Percentiles rank a stretch among this genome's conserved stretches.
phyloP scores from a whole-genome alignment of 2,113 vertebrate genomes.

The Podarcis raffonei region DNA sequence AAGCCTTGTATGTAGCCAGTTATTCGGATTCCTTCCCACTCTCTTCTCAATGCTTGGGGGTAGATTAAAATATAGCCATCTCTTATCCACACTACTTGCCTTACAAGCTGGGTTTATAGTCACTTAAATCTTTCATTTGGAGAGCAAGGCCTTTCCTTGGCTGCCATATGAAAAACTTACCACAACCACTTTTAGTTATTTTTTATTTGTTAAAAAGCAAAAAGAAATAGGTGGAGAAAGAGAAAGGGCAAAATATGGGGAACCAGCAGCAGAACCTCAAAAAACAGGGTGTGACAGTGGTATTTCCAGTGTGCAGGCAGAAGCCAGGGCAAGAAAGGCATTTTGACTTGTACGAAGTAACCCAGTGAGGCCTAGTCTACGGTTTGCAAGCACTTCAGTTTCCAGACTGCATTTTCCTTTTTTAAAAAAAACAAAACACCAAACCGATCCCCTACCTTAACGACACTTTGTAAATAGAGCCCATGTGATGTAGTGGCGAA shows the following conservation, averaged over 20 bases:
- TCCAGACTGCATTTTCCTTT: no score
- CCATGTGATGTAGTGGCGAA: no score
- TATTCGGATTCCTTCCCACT: neutral
- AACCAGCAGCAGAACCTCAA: neutral
- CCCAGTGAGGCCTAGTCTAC: neutral
- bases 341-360: neutral
- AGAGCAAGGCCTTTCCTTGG: neutral
- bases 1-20: neutral
- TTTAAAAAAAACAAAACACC: no score
- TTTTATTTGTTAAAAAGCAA: neutral
- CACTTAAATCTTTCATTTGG: neutral
- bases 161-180: neutral
- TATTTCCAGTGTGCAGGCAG: neutral
- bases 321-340: neutral
- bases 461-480: no score
- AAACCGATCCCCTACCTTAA: no score
- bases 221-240: no score
- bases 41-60: neutral
- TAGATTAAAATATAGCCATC: neutral
- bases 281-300: neutral
- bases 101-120: neutral
- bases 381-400: no score
- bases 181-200: neutral
- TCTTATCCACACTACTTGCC: neutral
- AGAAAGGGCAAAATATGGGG: neutral